Percentiles rank a stretch among this genome's conserved stretches.
phyloP scores from a whole-genome alignment of 2,797 vertebrate species.

The Tympanoctomys barrerae region DNA sequence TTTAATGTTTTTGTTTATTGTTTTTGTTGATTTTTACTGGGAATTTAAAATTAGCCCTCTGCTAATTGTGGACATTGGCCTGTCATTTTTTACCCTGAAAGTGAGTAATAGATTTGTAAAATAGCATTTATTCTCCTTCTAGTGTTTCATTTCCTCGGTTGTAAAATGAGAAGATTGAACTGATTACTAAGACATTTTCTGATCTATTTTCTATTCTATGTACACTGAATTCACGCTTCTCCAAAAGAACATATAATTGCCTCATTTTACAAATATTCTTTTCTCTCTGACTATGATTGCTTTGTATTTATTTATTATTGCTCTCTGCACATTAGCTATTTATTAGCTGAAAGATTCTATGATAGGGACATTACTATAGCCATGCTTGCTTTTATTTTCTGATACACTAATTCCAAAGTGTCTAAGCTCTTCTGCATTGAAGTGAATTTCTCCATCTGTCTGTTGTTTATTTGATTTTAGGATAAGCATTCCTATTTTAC shows the following conservation, averaged over 20 bases:
- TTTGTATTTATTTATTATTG: constrained; percentile 79
- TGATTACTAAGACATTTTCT: constrained; percentile 10
- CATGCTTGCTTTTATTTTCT: constrained; percentile 74
- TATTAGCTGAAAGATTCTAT: constrained; percentile 78
- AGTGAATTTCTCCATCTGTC: constrained; percentile 77
- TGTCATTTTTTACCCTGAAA: not conserved
- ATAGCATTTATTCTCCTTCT: not conserved
- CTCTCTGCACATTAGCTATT: constrained; percentile 78
- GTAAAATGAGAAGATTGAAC: constrained; percentile 32
- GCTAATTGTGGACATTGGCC: not conserved
- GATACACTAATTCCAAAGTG: constrained; percentile 48
- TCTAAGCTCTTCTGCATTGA: not conserved
- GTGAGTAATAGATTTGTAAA: not conserved
- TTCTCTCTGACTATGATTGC: constrained; percentile 25
- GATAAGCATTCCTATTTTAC: constrained; percentile 58
- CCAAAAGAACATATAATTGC: constrained; percentile 3
- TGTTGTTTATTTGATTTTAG: constrained; percentile 67
- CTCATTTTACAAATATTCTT: constrained; percentile 74
- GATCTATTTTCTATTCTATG: constrained; percentile 37
- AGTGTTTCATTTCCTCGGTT: constrained; percentile 4
- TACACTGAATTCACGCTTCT: not conserved
- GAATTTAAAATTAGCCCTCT: not conserved
- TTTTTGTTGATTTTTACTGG: not conserved
- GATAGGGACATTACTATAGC: constrained; percentile 68
- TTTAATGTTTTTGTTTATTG: not conserved